These are phyloP conservation scores for Catharus minimus DNA, from an alignment of 2,113 vertebrate genomes.

Conservation along the genomic window DNA sequence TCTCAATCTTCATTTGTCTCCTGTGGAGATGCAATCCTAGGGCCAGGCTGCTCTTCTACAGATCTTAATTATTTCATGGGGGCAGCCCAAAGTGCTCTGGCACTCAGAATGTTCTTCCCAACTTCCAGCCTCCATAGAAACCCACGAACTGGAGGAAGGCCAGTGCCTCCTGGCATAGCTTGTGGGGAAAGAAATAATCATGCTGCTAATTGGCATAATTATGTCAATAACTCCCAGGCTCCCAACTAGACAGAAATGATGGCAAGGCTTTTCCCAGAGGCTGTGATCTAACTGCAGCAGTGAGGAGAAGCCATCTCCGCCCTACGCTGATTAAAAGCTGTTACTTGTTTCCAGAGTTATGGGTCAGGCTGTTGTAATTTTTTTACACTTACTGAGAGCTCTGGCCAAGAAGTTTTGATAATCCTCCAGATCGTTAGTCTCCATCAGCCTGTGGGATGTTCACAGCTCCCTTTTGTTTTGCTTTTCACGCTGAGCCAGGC, in stretches of 20 bases:
- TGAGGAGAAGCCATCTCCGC: rapidly evolving
- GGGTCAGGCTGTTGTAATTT: neutral
- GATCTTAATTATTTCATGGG: neutral
- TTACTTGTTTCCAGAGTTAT: neutral
- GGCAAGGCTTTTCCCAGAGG: neutral
- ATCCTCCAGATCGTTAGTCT: neutral
- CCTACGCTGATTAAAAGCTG: rapidly evolving
- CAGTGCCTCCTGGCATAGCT: conserved; percentile 4
- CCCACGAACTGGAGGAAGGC: neutral
- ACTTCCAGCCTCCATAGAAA: neutral
- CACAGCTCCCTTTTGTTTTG: conserved; percentile 8
- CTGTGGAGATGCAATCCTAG: neutral
- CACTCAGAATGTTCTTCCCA: neutral
- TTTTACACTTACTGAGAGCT: neutral
- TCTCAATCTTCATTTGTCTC: neutral
- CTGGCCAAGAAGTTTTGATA: conserved; percentile 40
- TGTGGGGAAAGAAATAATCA: neutral
- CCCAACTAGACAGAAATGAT: neutral
- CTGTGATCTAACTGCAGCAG: neutral
- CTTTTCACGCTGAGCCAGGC: neutral
- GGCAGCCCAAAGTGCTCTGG: neutral
- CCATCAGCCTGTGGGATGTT: neutral
- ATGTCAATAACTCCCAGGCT: conserved; percentile 19
- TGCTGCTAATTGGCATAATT: conserved; percentile 53
- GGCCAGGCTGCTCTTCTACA: neutral